Base-by-base conservation (phyloP, 1,140 invertebrate genomes). In the Aphelinus certus region DNA sequence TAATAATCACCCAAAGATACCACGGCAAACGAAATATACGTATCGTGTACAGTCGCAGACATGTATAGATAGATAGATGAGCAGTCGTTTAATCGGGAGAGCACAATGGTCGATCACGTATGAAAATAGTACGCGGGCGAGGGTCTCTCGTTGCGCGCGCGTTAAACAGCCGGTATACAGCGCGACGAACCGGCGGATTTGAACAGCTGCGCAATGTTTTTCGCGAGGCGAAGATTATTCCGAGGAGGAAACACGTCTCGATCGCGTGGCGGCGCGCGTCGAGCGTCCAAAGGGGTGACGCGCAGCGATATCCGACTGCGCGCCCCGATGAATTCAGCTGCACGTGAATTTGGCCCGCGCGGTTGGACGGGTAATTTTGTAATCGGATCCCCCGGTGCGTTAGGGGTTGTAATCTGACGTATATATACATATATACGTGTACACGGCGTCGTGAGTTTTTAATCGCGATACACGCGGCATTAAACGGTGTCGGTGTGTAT, bases 361-460 rank as follows among this genome's bases (percentile, higher is more conserved):
- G 9, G 55, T 62, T 64, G 10, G 48, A 66, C 65, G 62, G 3
- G 60, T 43, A 51, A 66, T 66, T 26, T 49, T n/a, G 49, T 69
- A 74, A 74, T 70, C 61, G 73, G 67, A 75, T 75, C 46, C 9
- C 26, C 53, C 4, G 61, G 45, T 75, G 60, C 55, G 47, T 68
- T 53, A 57, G 66, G 61, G 64, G 51, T 64, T 43, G 60, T 70
- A 75, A 68, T 63, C 60, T 51, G 55, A 51, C 53, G 53, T 64
- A 7, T 4, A 53, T 53, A 53, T 9, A 53, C 51, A 53, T 6
- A 53, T 53, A 53, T 53, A 53, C 51, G 51, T 9, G 51, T 53
- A 9, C 51, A 6, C 51, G 51, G 48, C 3, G n/a, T 66, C 51
- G 26, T 60, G 26, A 3, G 10, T 57, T 57, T 55, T 53, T 53